Evolutionary conservation across 2,113 vertebrate species (phyloP).

Genomic region (Philantomba maxwellii): DNA sequence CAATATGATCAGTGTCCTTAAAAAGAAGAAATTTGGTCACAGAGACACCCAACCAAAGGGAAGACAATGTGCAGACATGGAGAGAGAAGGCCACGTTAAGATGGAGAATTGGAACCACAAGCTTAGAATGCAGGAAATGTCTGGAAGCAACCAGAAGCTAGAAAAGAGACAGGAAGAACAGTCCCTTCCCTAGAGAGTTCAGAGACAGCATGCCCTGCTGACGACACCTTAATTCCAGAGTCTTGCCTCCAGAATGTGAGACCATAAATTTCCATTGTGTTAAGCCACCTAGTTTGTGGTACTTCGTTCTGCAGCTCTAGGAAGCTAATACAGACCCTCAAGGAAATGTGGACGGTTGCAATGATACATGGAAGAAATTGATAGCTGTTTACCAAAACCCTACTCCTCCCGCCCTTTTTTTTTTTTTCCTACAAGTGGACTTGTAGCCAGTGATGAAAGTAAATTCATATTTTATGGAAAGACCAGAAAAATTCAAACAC

Average conservation of each 20-base stretch:
- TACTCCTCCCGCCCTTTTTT: neutral
- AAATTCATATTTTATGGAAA: neutral
- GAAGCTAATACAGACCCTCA: neutral
- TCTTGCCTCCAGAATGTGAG: neutral
- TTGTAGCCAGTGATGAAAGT: neutral
- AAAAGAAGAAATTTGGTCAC: neutral
- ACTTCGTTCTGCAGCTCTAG: neutral
- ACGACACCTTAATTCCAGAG: neutral
- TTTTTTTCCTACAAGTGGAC: neutral
- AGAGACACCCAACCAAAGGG: neutral
- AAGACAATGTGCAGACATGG: neutral
- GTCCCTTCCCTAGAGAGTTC: neutral
- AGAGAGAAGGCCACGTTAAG: neutral
- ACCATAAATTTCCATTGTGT: neutral
- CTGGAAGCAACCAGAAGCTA: neutral
- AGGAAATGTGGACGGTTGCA: neutral
- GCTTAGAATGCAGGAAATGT: neutral
- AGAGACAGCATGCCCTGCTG: neutral
- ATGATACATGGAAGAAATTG: neutral
- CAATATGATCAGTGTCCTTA: neutral
- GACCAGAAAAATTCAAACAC: neutral
- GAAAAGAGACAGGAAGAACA: neutral
- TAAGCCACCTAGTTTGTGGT: neutral
- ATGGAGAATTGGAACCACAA: neutral
- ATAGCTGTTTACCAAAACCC: neutral